Evolutionary conservation across 2,113 vertebrate genomes (phyloP).

Genomic region (Seriola dumerili): DNA sequence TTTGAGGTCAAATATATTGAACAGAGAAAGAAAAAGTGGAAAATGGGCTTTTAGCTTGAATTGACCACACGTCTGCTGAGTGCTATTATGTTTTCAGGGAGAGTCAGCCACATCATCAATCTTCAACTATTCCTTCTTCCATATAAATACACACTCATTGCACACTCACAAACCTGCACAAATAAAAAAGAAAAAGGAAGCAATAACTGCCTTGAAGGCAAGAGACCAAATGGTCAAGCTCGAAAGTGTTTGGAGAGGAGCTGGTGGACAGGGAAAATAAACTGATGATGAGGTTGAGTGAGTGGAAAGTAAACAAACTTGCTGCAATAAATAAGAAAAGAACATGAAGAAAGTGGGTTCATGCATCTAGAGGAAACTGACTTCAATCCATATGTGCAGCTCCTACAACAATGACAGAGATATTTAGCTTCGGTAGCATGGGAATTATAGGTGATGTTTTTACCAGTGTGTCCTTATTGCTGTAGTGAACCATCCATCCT

Average conservation of each 20-base stretch:
- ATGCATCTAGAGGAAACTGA: not conserved
- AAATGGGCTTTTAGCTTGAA: constrained; percentile 47
- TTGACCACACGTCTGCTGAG: constrained; percentile 28
- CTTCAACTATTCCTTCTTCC: not conserved
- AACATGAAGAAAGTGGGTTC: not conserved
- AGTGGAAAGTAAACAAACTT: constrained; percentile 22
- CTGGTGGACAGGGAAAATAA: not conserved
- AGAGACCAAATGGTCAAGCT: constrained; percentile 19
- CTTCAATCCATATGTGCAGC: not conserved
- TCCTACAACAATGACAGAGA: not conserved
- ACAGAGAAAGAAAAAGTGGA: constrained; percentile 7
- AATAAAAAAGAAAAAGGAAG: constrained; percentile 13
- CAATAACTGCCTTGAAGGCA: constrained; percentile 2
- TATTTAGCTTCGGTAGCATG: not conserved
- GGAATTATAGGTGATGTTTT: constrained; percentile 9
- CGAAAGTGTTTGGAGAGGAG: not conserved
- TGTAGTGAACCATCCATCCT: constrained; percentile 94
- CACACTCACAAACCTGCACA: not conserved
- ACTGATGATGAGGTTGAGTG: not conserved
- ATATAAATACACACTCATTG: not conserved
- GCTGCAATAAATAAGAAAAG: constrained; percentile 3
- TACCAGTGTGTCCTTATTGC: constrained; percentile 93
- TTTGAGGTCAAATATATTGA: constrained; percentile 25
- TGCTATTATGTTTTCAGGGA: constrained; percentile 20
- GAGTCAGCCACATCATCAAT: constrained; percentile 12